Evolutionary conservation across 2,888 invertebrate genomes (phyloP).

Genomic region (Caenorhabditis parvicauda): DNA sequence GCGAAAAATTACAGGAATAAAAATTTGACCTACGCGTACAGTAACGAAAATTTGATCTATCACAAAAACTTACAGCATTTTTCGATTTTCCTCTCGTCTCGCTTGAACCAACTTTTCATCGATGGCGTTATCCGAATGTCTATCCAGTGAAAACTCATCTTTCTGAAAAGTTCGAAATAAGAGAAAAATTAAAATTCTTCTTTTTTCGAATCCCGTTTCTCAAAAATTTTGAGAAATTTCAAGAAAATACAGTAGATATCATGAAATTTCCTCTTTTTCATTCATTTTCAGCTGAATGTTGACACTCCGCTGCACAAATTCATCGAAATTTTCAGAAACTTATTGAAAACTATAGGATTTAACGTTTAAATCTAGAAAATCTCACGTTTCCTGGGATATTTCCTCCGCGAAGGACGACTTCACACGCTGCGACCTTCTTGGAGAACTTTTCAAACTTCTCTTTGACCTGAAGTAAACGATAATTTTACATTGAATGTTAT

Average conservation of each 20-base stretch:
- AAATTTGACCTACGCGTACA: too few species aligned
- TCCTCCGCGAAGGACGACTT: slow-evolving; percentile 31
- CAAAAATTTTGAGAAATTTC: too few species aligned
- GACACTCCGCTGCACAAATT: slow-evolving; percentile 9
- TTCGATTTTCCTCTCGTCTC: slow-evolving; percentile 24
- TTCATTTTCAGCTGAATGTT: neutral
- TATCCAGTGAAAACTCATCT: slow-evolving; percentile 47
- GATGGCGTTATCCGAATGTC: slow-evolving; percentile 49
- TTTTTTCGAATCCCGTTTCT: neutral
- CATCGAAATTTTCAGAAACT: slow-evolving; percentile 5
- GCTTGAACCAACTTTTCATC: slow-evolving; percentile 37
- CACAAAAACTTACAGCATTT: slow-evolving; percentile 19
- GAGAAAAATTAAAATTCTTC: neutral
- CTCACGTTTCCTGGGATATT: slow-evolving; percentile 10
- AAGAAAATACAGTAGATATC: too few species aligned
- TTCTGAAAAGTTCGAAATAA: slow-evolving; percentile 16
- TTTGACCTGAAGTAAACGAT: slow-evolving; percentile 19
- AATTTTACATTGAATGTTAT: too few species aligned
- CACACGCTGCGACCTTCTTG: slow-evolving; percentile 29
- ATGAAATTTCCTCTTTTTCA: neutral
- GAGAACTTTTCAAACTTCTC: slow-evolving; percentile 28
- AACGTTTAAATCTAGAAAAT: too few species aligned
- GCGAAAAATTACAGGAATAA: too few species aligned
- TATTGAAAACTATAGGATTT: neutral
- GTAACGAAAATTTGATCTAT: too few species aligned